Evolutionary conservation across 2,888 invertebrate species (phyloP), one percentile per base, ranked within the genome.

Genomic region (Mythimna ferrago): DNA sequence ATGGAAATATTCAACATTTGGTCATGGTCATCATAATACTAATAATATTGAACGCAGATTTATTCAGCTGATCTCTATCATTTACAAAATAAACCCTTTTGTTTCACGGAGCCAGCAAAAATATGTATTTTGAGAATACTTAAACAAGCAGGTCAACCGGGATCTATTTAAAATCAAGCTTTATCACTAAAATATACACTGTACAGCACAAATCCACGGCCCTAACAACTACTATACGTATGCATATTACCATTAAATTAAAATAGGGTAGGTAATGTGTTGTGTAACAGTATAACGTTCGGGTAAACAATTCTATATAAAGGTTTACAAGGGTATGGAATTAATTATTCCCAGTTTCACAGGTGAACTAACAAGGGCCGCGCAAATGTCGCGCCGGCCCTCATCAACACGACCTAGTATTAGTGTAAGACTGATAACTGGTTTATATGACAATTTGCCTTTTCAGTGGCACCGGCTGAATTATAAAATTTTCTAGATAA

Each of bases 321-420:
- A 85, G 84, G 85, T 85, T 86, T 86, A 85, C 85, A 84, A 72
- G 85, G 82, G 85, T 84, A 84, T 86, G 75, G 85, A 88, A 90
- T 89, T 88, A 89, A 89, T 91, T 88, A 89, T 88, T 87, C 80
- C 74, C 84, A 86, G 89, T 89, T 89, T 87, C 89, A 85, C 91
- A 91, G 91, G 91, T 92, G 90, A 88, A 88, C 88, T 87, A 89
- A 89, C 89, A 89, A 81, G 84, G 85, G 86, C 82, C 73, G 81
- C 69, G 86, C 85, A 84, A 87, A 85, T 82, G 88, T 79, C 82
- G 66, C 54, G 65, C 38, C 60, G 79, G 81, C 86, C 86, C 83
- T 83, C 86, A 84, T 88, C 88, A 90, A 87, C 86, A 82, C 82
- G 80, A 78, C 69, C 82, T 67, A 83, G 87, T 81, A 85, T 88